Base-by-base conservation (phyloP, 2,888 invertebrate species). In the Coleophora deauratella region DNA sequence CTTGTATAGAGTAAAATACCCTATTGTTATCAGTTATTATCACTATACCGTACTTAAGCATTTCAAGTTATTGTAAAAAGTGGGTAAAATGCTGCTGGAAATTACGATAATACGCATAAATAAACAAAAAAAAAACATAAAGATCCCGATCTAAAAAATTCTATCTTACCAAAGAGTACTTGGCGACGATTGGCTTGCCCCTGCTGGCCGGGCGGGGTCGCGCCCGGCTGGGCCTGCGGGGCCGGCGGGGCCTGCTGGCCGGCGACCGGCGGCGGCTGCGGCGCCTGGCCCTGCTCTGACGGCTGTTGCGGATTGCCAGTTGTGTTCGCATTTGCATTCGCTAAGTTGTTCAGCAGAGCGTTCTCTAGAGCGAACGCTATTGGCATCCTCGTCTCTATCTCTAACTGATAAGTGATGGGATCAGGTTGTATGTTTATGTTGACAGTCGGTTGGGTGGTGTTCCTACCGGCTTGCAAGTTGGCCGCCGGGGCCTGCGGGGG, bases 381-480 rank as follows among this genome's bases (percentile, higher is more conserved):
- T 6, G 76, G 74, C 43, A 75, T 66, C 50, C 71, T 59, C 28
- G 73, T 67, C 43, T 72, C 77, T 47, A 78, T 73, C 49, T 76
- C 78, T 45, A 77, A 65, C 62, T 76, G 75, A 44, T 72, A 74
- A 1, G 65, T 66, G 40, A 66, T 49, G 2, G 73, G 70, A 31
- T 67, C 66, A 41, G 71, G 62, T 42, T 62, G 64, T 41, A 63
- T 59, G 42, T 58, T 63, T 39, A 63, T 61, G 52, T 62, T 63
- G 47, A 57, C 59, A 41, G 62, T 64, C 43, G 66, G 63, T 49
- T 61, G 63, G 34, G 60, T 56, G 27, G 58, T 42, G 45, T 59
- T 66, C 59, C 59, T 66, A 61, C 66, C 68, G 45, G 59, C 47
- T 45, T 51, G 51, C 27, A 45, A 33, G 39, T 12, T 44, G 46